Evolutionary conservation across 1,140 invertebrate genomes (phyloP).

Genomic region (Ladona fulva): DNA sequence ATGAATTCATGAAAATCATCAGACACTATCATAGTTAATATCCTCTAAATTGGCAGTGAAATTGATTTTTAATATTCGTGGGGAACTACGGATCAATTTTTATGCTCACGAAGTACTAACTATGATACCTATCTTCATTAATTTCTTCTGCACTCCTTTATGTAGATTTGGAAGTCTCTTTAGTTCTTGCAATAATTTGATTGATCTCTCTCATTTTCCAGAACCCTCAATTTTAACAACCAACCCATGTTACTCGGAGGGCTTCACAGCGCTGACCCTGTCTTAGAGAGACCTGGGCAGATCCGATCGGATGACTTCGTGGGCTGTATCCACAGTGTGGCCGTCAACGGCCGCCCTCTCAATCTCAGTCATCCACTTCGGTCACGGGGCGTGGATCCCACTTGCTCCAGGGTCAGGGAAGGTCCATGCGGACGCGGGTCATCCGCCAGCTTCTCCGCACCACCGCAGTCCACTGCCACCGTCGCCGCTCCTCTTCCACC

Average conservation of each 20-base stretch:
- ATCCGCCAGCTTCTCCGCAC: constrained; percentile 17
- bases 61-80: no score
- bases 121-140: no score
- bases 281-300: constrained; percentile 77
- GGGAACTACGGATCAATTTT: no score
- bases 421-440: constrained; percentile 40
- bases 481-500: constrained; percentile 33
- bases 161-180: no score
- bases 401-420: constrained; percentile 51
- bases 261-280: constrained; percentile 67
- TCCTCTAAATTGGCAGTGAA: no score
- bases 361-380: constrained; percentile 68
- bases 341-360: constrained; percentile 70
- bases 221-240: constrained; percentile 86
- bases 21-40: no score
- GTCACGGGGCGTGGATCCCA: constrained; percentile 59
- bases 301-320: constrained; percentile 85
- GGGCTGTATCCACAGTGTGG: constrained; percentile 84
- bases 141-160: no score
- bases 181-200: no score
- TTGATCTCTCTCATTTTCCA: constrained; percentile 38
- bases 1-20: no score
- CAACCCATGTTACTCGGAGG: constrained; percentile 80
- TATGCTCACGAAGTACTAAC: no score
- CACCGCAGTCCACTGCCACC: constrained; percentile 22